A percentile compares a stretch with the other conserved stretches of the same genome.
Conservation (phyloP, 2,888 invertebrate genomes). For the Melangyna quadrimaculata region DNA sequence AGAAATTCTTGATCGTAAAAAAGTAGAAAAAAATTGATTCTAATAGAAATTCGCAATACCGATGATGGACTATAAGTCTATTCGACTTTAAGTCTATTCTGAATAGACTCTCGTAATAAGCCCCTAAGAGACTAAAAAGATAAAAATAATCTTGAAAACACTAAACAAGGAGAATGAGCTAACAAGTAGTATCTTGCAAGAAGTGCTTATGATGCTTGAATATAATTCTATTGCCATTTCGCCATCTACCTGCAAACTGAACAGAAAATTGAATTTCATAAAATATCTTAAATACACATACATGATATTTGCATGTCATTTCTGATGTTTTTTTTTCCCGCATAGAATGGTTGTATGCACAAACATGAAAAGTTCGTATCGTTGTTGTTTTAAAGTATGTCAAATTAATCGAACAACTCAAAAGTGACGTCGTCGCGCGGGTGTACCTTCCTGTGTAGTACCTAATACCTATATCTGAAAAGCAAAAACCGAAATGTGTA, state of each 20-base stretch:
- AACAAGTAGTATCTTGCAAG: not conserved
- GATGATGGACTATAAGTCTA: too few relatives aligned
- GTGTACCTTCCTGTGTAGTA: not conserved
- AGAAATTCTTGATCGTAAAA: too few relatives aligned
- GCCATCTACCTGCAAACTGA: not conserved
- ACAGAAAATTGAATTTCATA: conserved; percentile 5
- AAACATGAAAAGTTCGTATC: conserved; percentile 16
- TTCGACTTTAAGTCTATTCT: too few relatives aligned
- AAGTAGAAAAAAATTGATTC: too few relatives aligned
- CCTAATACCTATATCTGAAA: not conserved
- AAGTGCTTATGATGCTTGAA: not conserved
- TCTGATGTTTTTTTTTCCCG: conserved; percentile 4
- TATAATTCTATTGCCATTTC: not conserved
- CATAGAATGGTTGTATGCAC: conserved; percentile 8
- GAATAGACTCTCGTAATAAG: too few relatives aligned
- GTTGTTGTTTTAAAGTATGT: conserved; percentile 32
- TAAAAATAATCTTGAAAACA: not conserved
- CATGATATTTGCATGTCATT: conserved; percentile 51
- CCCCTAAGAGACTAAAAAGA: too few relatives aligned
- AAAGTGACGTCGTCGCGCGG: not conserved
- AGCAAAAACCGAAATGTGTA: not conserved
- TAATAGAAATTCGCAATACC: too few relatives aligned
- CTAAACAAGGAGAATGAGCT: not conserved
- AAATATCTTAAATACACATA: conserved; percentile 38
- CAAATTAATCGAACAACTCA: conserved; percentile 40